phyloP scores from a whole-genome alignment of 2,113 vertebrate genomes.

The Orthonyx spaldingii region DNA sequence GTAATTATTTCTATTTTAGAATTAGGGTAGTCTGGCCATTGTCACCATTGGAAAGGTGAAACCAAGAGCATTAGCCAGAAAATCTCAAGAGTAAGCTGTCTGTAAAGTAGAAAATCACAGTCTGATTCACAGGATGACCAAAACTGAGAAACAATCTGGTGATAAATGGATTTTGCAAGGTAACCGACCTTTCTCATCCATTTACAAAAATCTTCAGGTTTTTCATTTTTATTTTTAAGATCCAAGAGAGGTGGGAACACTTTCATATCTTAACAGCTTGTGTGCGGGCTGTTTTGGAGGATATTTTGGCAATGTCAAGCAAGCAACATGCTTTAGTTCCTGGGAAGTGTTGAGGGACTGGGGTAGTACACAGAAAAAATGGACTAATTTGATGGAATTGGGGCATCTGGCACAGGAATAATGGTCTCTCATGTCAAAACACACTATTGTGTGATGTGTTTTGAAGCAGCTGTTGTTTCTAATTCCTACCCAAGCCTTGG shows the following conservation, averaged over 20 bases:
- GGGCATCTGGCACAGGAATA: slow-evolving; percentile 28
- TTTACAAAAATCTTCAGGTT: slow-evolving; percentile 10
- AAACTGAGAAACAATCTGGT: neutral
- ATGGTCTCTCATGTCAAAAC: slow-evolving; percentile 31
- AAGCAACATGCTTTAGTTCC: neutral
- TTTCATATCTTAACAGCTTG: slow-evolving; percentile 50
- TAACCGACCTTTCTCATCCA: neutral
- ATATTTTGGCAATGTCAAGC: slow-evolving; percentile 51
- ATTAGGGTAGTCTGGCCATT: neutral
- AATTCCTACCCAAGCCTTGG: neutral
- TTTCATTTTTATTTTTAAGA: slow-evolving; percentile 26
- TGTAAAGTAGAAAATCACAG: neutral
- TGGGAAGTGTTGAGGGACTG: slow-evolving; percentile 27
- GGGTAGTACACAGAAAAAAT: neutral
- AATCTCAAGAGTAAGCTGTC: neutral
- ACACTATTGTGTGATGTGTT: neutral
- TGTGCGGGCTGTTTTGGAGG: slow-evolving; percentile 27
- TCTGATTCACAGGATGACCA: neutral
- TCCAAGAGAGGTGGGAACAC: slow-evolving; percentile 19
- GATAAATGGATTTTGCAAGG: neutral
- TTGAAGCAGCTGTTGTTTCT: slow-evolving; percentile 18
- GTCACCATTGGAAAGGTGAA: neutral
- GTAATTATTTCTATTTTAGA: neutral
- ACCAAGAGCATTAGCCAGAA: neutral
- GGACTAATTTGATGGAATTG: slow-evolving; percentile 2